Evolutionary conservation across 2,113 vertebrate species (phyloP).

Genomic region (Microtus oregoni): DNA sequence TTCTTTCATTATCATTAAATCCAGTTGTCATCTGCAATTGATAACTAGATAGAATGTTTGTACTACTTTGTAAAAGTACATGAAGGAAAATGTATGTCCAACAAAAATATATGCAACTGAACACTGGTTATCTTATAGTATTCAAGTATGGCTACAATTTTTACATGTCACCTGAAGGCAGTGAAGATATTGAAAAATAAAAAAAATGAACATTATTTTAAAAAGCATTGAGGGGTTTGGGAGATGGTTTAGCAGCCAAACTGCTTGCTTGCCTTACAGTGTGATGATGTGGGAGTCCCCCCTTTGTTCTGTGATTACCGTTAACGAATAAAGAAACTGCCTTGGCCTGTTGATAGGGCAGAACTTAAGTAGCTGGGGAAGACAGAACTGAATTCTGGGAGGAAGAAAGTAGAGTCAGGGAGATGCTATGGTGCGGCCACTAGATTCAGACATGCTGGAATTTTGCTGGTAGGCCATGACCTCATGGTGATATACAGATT

Average conservation of each 20-base stretch:
- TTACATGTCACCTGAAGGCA: not conserved
- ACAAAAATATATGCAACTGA: not conserved
- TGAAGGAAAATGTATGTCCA: not conserved
- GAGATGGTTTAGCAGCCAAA: not conserved
- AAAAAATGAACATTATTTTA: not conserved
- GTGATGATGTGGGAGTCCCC: no score
- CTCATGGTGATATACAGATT: no score
- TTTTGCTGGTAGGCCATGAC: no score
- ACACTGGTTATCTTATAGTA: not conserved
- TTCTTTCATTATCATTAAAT: slow-evolving; percentile 8
- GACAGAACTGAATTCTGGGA: no score
- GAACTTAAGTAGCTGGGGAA: no score
- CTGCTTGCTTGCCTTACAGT: not conserved
- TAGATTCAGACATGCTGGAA: no score
- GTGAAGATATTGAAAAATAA: not conserved
- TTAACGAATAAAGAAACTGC: no score
- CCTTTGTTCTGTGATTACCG: no score
- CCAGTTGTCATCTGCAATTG: not conserved
- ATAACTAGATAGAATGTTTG: not conserved
- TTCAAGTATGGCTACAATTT: not conserved
- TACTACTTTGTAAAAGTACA: not conserved
- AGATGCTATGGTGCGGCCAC: no score
- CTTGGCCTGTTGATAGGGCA: no score
- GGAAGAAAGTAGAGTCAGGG: no score
- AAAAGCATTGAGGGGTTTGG: not conserved